Evolutionary conservation across 2,888 invertebrate species (phyloP).

Genomic region (Drosophila paracracens): DNA sequence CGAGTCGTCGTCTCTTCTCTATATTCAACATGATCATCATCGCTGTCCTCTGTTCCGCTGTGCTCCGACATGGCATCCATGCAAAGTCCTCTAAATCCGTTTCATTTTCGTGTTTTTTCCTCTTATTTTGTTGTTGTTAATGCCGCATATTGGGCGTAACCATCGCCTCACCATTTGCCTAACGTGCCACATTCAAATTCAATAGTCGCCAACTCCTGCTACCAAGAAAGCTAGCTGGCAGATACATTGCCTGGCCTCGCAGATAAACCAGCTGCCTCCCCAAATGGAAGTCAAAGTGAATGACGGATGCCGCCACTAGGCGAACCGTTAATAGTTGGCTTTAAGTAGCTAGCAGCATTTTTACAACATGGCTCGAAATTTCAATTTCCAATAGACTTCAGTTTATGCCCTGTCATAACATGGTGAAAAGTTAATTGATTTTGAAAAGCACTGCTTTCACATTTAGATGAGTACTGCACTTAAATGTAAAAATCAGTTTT

Average conservation of each 20-base stretch:
- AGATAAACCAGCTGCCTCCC: conserved; percentile 15
- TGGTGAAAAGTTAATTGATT: background rate
- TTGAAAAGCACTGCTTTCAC: background rate
- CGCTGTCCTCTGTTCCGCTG: conserved; percentile 16
- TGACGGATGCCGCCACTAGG: background rate
- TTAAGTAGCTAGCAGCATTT: background rate
- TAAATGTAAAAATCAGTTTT: background rate
- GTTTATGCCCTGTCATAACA: too few species aligned
- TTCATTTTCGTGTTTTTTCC: conserved; percentile 1
- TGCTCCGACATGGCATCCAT: conserved; percentile 5
- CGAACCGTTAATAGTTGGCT: background rate
- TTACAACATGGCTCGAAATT: background rate
- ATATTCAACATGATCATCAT: conserved; percentile 32
- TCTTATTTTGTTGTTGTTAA: conserved; percentile 3
- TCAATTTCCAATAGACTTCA: background rate
- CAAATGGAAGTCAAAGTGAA: conserved; percentile 16
- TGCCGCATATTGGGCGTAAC: conserved; percentile 26
- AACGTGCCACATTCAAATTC: conserved; percentile 60
- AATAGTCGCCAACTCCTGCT: conserved; percentile 59
- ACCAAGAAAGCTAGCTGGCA: conserved; percentile 38
- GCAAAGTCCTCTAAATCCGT: conserved; percentile 30
- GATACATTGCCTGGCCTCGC: conserved; percentile 47
- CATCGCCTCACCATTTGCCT: conserved; percentile 7
- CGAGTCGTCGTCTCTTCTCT: conserved; percentile 2
- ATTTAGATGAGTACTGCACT: background rate